Conservation (phyloP, 2,888 invertebrate genomes). For the Heteromurus nitidus region DNA sequence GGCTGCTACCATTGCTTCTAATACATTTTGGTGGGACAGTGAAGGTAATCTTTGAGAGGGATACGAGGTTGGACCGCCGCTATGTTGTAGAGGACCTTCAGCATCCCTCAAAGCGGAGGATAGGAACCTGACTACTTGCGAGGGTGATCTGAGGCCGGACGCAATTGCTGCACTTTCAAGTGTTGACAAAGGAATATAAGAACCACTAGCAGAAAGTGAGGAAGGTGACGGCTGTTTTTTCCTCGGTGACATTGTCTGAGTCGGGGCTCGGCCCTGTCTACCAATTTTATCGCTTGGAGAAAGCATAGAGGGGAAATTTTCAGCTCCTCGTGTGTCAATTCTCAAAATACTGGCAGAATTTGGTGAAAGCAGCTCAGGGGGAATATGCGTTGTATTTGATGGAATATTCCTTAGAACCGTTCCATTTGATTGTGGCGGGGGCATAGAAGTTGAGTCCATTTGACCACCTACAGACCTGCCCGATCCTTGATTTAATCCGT, state of each 20-base stretch:
- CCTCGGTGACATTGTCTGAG: constrained; percentile 21
- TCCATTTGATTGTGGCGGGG: constrained; percentile 47
- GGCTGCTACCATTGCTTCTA: constrained; percentile 57
- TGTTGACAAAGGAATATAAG: constrained; percentile 57
- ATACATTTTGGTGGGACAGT: constrained; percentile 44
- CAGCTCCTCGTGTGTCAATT: constrained; percentile 40
- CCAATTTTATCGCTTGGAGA: constrained; percentile 36
- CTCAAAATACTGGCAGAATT: constrained; percentile 17
- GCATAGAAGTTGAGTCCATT: constrained; percentile 37
- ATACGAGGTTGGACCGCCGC: neutral
- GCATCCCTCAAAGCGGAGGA: constrained; percentile 53
- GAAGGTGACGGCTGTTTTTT: constrained; percentile 53
- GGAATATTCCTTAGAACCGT: constrained; percentile 24
- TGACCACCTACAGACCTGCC: constrained; percentile 5
- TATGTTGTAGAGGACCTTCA: constrained; percentile 24
- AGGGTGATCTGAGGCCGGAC: constrained; percentile 48
- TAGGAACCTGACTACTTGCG: constrained; percentile 43
- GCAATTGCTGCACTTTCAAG: constrained; percentile 56
- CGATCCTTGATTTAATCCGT: neutral
- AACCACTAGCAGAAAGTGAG: constrained; percentile 50
- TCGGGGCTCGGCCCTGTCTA: constrained; percentile 40
- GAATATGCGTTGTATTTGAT: constrained; percentile 6
- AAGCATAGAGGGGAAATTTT: neutral
- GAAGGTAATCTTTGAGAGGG: constrained; percentile 39
- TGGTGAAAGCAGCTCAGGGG: constrained; percentile 35